Evolutionary conservation across 2,113 vertebrate genomes (phyloP), one percentile per base, ranked within the genome.

Genomic region (Eonycteris spelaea): DNA sequence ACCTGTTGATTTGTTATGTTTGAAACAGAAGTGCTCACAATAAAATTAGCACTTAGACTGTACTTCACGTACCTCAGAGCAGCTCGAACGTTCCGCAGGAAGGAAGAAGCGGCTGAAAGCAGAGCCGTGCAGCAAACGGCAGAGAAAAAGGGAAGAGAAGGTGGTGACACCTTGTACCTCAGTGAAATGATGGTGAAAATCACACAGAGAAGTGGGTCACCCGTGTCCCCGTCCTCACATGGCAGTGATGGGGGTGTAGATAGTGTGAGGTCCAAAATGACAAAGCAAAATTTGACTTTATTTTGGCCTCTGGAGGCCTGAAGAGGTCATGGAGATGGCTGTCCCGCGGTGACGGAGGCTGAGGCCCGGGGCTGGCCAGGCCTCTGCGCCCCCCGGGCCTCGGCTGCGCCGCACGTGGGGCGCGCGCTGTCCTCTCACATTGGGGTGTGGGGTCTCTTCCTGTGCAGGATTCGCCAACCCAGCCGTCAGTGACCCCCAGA

Each of bases 171-270:
- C 3, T 48, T 21, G 7, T 1, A 18, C 26, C 35, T 78, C 65
- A 6, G 6, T 51, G 45, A 67, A 43, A 19, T 67, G 5, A 12
- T n/a, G 55, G 35, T 59, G 61, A 43, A 22, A 30, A 1, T 30
- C 45, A 15, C 0, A 1, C 33, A 57, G 18, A 45, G 35, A 87
- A 24, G 70, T 51, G 33, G 9, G 26, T 30, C 14, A 33, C 30
- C 61, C 13, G 6, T 9, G 10, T 65, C 22, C 8, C 35, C 6
- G 1, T 13, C 26, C n/a, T 61, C 7, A 5, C 6, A 0, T 0
- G 7, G 71, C 59, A 3, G 48, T 0, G 2, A 8, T 24, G 22
- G 21, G 3, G 43, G 28, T 75, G 73, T 13, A 30, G 40, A 10
- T 8, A 4, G 1, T 5, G 0, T 26, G 22, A 77, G 68, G 33